These are phyloP conservation scores for Cremastobaeus sp. DNA, from an alignment of 2,888 invertebrate species.

Conservation along the genomic window DNA sequence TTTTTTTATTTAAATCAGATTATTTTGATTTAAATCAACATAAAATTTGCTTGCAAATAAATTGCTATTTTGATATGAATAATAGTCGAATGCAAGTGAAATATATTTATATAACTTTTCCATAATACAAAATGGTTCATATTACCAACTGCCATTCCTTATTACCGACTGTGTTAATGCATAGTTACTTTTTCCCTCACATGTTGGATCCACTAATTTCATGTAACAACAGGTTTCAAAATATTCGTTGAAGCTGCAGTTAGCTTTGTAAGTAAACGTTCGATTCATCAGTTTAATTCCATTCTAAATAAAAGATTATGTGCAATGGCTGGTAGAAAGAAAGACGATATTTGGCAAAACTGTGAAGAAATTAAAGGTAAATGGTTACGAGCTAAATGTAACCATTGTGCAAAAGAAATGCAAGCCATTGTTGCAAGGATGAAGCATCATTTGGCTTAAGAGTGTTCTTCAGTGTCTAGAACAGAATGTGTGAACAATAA, in stretches of 20 bases:
- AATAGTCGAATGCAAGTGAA: neutral
- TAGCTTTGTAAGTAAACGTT: too few species aligned
- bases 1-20: too few species aligned
- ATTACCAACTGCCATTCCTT: neutral
- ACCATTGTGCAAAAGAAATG: conserved; percentile 19
- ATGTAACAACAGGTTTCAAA: neutral
- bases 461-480: neutral
- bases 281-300: too few species aligned
- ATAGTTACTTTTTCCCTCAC: neutral
- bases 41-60: neutral
- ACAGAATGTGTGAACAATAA: neutral
- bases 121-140: neutral
- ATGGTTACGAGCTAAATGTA: conserved; percentile 14
- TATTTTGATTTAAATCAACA: too few species aligned
- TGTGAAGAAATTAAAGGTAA: conserved; percentile 7
- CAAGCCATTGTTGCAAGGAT: conserved; percentile 12
- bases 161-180: neutral
- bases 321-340: conserved; percentile 20
- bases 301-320: too few species aligned
- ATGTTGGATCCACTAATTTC: neutral
- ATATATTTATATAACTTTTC: neutral
- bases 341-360: conserved; percentile 10
- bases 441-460: conserved; percentile 9
- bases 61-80: neutral
- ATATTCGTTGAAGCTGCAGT: neutral